Conservation (phyloP, 30 jellyfish, hydroid and myxozoan genomes). For the Chironex yamaguchii region DNA sequence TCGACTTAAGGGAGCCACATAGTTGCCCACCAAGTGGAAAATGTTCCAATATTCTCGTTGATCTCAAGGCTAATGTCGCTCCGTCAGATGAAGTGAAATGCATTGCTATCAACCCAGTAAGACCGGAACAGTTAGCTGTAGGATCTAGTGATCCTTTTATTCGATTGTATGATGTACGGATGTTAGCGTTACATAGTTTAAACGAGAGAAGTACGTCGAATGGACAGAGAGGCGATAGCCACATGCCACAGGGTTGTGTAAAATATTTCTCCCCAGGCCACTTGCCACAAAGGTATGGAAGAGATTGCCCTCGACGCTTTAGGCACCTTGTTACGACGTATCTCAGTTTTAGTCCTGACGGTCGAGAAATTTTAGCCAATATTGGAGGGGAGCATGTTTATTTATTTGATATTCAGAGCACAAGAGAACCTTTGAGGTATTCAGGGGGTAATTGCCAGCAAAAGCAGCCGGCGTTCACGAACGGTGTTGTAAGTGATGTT, state of each 20-base stretch:
- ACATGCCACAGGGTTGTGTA: slow-evolving; percentile 84
- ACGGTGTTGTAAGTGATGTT: neutral
- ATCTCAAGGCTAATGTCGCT: slow-evolving; percentile 71
- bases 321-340: slow-evolving; percentile 89
- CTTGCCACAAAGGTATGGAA: slow-evolving; percentile 83
- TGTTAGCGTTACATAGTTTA: slow-evolving; percentile 68
- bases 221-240: slow-evolving; percentile 58
- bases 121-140: slow-evolving; percentile 96
- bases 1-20: slow-evolving; percentile 89
- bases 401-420: slow-evolving; percentile 61
- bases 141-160: slow-evolving; percentile 95
- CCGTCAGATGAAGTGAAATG: slow-evolving; percentile 91
- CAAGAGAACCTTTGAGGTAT: slow-evolving; percentile 70
- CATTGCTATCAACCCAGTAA: slow-evolving; percentile 83
- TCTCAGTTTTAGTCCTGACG: slow-evolving; percentile 89
- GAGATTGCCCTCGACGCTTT: slow-evolving; percentile 71
- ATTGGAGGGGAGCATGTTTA: slow-evolving; percentile 97
- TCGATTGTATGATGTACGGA: slow-evolving; percentile 93
- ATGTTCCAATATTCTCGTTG: slow-evolving; percentile 78
- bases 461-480: neutral
- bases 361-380: slow-evolving; percentile 82
- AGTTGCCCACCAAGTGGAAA: slow-evolving; percentile 71
- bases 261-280: slow-evolving; percentile 94
- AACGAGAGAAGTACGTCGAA: slow-evolving; percentile 76
- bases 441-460: slow-evolving; percentile 4